Evolutionary conservation across 1,140 invertebrate species (phyloP).

Genomic region (Penaeus vannamei): DNA sequence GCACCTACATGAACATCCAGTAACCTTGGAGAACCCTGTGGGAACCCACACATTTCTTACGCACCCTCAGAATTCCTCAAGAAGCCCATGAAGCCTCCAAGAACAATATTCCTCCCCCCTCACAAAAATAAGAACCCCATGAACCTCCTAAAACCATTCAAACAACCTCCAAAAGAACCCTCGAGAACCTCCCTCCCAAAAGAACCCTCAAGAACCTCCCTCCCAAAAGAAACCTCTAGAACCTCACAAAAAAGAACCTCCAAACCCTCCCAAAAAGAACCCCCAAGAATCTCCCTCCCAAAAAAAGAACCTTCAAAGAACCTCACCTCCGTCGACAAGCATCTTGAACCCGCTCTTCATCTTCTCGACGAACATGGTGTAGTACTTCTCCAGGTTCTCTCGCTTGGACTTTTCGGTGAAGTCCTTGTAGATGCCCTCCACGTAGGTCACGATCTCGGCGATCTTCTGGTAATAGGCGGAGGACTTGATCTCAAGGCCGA

Average conservation of each 20-base stretch:
- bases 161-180: no score
- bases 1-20: no score
- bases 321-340: constrained; percentile 34
- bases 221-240: background rate
- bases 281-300: background rate
- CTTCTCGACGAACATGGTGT: constrained; percentile 42
- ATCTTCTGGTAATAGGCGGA: constrained; percentile 41
- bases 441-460: constrained; percentile 42
- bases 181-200: no score
- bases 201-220: no score
- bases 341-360: constrained; percentile 41
- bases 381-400: constrained; percentile 57
- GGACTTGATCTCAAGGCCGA: constrained; percentile 52
- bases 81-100: no score
- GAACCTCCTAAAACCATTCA: no score
- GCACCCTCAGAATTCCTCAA: no score
- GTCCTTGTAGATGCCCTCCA: constrained; percentile 54
- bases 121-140: no score
- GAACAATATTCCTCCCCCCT: no score
- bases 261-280: background rate
- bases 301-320: background rate
- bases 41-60: no score
- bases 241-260: background rate
- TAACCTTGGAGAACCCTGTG: no score
- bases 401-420: constrained; percentile 56